These are phyloP conservation scores for Antrozous pallidus DNA, from an alignment of 2,797 vertebrate genomes.

Conservation along the genomic window DNA sequence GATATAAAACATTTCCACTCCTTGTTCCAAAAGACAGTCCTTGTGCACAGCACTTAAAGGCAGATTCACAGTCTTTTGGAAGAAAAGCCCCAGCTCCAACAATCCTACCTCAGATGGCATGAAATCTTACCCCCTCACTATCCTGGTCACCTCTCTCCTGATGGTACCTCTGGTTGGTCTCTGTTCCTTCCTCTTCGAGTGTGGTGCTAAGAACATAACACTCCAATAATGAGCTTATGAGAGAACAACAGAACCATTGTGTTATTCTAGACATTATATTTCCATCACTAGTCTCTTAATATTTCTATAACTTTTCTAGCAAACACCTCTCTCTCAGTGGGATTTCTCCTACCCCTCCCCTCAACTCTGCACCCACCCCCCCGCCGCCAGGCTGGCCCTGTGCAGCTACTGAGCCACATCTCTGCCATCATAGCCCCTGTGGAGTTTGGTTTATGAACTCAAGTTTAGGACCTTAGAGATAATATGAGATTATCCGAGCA, in stretches of 20 bases:
- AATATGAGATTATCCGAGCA: neutral
- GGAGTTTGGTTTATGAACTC: neutral
- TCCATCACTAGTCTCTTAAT: neutral
- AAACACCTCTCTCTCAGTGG: neutral
- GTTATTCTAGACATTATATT: neutral
- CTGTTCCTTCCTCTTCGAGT: neutral
- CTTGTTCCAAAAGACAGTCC: neutral
- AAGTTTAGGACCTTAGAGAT: neutral
- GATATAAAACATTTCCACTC: neutral
- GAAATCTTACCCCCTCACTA: neutral
- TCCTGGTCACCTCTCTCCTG: neutral
- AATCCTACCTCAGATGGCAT: neutral
- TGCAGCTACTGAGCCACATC: neutral
- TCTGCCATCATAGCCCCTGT: neutral
- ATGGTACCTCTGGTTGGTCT: neutral
- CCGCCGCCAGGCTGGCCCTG: neutral
- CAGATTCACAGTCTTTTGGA: neutral
- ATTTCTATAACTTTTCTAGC: neutral
- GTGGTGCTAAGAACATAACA: neutral
- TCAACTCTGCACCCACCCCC: no score
- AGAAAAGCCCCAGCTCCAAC: neutral
- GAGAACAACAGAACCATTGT: neutral
- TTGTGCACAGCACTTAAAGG: neutral
- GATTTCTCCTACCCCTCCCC: neutral
- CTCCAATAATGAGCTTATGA: neutral